phyloP scores from a whole-genome alignment of 2,113 vertebrate genomes.

The Acanthisitta chloris region DNA sequence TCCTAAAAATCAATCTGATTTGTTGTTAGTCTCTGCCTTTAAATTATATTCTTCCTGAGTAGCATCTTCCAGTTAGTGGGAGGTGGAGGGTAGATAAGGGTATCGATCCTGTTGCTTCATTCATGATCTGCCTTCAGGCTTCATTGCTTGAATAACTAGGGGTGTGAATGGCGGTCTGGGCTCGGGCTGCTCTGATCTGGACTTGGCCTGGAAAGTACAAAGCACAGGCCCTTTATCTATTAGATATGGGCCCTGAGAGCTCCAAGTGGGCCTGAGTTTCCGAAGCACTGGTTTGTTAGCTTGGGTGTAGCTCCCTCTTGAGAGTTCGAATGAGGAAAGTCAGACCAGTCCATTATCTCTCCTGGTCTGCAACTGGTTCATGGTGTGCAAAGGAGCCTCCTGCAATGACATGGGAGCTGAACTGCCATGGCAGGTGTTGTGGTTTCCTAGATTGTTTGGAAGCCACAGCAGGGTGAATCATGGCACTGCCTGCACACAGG shows the following conservation, averaged over 20 bases:
- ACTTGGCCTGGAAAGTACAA: fast-evolving
- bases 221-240: not conserved
- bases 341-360: not conserved
- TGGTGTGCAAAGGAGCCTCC: not conserved
- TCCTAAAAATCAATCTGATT: slow-evolving; percentile 23
- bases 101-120: not conserved
- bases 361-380: not conserved
- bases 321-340: not conserved
- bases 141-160: not conserved
- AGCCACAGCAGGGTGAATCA: not conserved
- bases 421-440: not conserved
- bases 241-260: not conserved
- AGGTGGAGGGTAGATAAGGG: not conserved
- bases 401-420: not conserved
- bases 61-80: slow-evolving; percentile 4
- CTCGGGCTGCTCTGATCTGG: not conserved
- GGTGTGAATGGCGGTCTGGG: not conserved
- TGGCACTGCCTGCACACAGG: not conserved
- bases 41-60: slow-evolving; percentile 23
- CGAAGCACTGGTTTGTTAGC: not conserved
- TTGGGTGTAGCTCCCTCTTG: not conserved
- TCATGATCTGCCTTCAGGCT: not conserved
- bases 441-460: slow-evolving; percentile 15
- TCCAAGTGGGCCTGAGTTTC: not conserved
- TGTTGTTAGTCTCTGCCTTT: not conserved